Evolutionary conservation across 2,888 invertebrate species (phyloP), one percentile per base, ranked within the genome.

Genomic region (Harpalus rufipes): DNA sequence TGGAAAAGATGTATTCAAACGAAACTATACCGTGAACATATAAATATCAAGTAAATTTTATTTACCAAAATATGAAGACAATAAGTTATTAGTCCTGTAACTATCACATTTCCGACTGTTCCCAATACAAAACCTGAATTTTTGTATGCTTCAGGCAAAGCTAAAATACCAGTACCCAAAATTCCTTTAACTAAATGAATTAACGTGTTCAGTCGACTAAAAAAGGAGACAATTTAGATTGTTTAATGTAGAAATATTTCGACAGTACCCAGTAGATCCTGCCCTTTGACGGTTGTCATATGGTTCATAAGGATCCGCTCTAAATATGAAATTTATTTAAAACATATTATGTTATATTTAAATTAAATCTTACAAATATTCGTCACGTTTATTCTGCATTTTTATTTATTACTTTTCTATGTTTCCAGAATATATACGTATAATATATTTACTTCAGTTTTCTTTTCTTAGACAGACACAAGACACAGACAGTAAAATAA

Each of bases 71-170:
- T 14, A 74, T 82, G 82, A 0, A 82, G 51, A 78, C 84, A 76
- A 51, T 78, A 84, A 4, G 78, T 63, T 21, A 78, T 16, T 5
- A 84, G n/a, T 25, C 44, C 12, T 32, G 65, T 32, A 65, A 84
- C 8, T 63, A 84, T 7, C 1, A 78, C 16, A 51, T n/a, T 51
- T n/a, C 39, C 32, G 6, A 84, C 39, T 10, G 61, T 44, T 51
- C 86, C 86, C 32, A 81, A 8, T 32, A 84, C 7, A 10, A 84
- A 41, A 18, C 86, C 86, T n/a, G 79, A 32, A 80, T 86, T 74
- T 32, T 82, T 86, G 56, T 81, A 85, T 21, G 78, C 86, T 72
- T 85, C 84, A 14, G 85, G 86, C 86, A 86, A 82, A n/a, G 86
- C 85, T 16, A 85, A 44, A 63, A 86, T 79, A n/a, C 86, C 86